Base-by-base conservation (phyloP, 2,888 invertebrate species). In the Arctia plantaginis region DNA sequence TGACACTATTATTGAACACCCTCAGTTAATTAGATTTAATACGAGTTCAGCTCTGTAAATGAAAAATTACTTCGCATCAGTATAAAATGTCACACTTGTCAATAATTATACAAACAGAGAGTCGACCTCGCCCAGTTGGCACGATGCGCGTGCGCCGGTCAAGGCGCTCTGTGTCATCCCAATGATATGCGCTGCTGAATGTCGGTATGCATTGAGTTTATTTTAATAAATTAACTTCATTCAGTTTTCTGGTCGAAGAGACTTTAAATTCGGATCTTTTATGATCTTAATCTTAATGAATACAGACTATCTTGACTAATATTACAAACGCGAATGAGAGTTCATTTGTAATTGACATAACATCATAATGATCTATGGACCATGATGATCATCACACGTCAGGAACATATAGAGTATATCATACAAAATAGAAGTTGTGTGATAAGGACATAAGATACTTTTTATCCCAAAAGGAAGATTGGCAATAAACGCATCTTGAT, bases 101-200 rank as follows among this genome's bases (percentile, higher is more conserved):
- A 65, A 74, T 73, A 77, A 68, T 76, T 39, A 69, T 64, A 73
- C 73, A 77, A 75, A 68, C 72, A 74, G 62, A 27, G 33, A 66
- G 66, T 41, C 77, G 85, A 77, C 85, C 84, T 85, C 85, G 85
- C 70, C 72, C 65, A 78, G 47, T 84, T 84, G 84, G 84, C 84
- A 84, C 75, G 79, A 18, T 27, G 80, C 82, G 78, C 79, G 30
- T 0, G 76, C 79, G 80, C 83, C 77, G 84, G 84, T 84, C 84
- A 84, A 84, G 85, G 85, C 75, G 75, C 67, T 59, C 41, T 18
- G 72, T 68, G n/a, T 75, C 75, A 77, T 69, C 68, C n/a, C 59
- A 33, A 18, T 55, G 73, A 51, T 69, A 75, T 75, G 77, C 69
- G 35, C 20, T 18, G 66, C 51, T 75, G 73, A 78, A 77, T 79